Conservation (phyloP, 2,113 vertebrate species). For the Eurystomus gularis region DNA sequence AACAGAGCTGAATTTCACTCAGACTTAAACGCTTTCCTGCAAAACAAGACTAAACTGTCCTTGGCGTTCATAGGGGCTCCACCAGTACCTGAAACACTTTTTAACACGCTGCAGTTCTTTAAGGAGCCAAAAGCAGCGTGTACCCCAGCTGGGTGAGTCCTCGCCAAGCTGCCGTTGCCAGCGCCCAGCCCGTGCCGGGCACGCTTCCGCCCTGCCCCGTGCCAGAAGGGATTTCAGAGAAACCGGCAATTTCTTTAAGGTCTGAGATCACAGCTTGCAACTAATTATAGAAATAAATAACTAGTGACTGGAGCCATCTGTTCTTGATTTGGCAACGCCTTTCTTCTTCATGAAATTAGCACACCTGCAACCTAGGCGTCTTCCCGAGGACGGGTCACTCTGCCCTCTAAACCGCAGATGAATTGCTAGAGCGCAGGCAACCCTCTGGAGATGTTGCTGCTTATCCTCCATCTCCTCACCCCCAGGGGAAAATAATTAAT, state of each 20-base stretch:
- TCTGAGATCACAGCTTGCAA: slow-evolving; percentile 65
- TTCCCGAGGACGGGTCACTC: slow-evolving; percentile 28
- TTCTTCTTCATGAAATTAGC: slow-evolving; percentile 57
- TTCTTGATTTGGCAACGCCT: slow-evolving; percentile 67
- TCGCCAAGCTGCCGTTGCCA: neutral
- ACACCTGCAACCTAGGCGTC: slow-evolving; percentile 51
- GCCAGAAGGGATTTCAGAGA: slow-evolving; percentile 41
- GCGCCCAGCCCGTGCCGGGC: neutral
- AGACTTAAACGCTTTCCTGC: neutral
- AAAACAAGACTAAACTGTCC: neutral
- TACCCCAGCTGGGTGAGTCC: neutral
- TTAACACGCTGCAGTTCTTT: neutral
- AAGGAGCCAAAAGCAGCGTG: neutral
- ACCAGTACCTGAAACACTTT: neutral
- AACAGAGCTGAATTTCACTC: neutral
- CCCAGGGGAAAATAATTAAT: slow-evolving; percentile 32
- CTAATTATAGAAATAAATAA: slow-evolving; percentile 83
- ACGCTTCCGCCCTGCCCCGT: rapidly evolving
- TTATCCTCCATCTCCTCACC: neutral
- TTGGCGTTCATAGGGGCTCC: neutral
- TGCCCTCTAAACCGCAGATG: slow-evolving; percentile 6
- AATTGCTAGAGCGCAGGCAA: neutral
- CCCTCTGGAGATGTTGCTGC: neutral
- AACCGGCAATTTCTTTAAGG: slow-evolving; percentile 63
- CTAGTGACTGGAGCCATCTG: slow-evolving; percentile 77